phyloP scores from a whole-genome alignment of 2,113 vertebrate species.

The Dolichotis patagonum region DNA sequence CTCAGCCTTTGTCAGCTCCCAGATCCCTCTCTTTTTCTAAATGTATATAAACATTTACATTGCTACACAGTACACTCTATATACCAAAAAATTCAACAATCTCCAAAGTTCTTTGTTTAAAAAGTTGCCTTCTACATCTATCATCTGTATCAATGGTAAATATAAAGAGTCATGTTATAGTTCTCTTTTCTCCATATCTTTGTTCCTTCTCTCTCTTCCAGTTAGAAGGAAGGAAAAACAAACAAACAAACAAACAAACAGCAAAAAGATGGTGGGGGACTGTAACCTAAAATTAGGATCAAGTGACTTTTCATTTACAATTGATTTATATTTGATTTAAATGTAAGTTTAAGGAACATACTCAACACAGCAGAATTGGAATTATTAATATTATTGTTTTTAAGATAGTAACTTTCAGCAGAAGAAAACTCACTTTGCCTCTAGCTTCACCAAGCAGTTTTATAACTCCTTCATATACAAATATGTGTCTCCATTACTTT shows the following conservation, averaged over 20 bases:
- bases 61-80: neutral
- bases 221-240: neutral
- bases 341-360: neutral
- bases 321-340: neutral
- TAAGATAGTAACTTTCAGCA: neutral
- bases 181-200: neutral
- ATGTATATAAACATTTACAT: neutral
- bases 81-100: neutral
- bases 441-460: neutral
- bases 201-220: neutral
- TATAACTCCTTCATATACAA: neutral
- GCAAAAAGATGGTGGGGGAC: neutral
- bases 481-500: neutral
- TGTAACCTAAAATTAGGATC: neutral
- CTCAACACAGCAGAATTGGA: neutral
- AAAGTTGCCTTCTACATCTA: neutral
- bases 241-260: no score
- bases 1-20: neutral
- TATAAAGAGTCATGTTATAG: neutral
- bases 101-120: neutral
- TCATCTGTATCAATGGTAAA: neutral
- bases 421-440: neutral
- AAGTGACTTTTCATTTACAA: neutral
- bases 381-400: neutral
- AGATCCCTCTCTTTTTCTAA: neutral